Evolutionary conservation across 2,888 invertebrate genomes (phyloP).

Genomic region (Drosophila histrio): DNA sequence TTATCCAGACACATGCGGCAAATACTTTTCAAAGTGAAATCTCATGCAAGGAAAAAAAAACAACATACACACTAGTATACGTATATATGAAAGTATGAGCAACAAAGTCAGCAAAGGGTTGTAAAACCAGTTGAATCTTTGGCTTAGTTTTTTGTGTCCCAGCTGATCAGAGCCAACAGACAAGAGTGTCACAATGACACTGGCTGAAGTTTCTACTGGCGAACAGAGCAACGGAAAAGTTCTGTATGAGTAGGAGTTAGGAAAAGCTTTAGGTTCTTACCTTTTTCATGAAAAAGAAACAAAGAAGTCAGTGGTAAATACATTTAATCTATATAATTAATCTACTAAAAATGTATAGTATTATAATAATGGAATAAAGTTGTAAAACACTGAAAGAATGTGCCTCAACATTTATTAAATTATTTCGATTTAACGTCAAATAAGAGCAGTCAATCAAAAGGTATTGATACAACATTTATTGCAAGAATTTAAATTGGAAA

Average conservation of each 20-base stretch:
- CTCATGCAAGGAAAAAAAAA: conserved; percentile 51
- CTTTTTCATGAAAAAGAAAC: no score
- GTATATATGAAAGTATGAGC: not conserved
- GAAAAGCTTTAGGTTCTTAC: not conserved
- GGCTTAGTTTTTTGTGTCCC: conserved; percentile 37
- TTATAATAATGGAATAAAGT: no score
- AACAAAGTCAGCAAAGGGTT: conserved; percentile 58
- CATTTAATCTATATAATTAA: no score
- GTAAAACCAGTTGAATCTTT: conserved; percentile 69
- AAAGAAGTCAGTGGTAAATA: no score
- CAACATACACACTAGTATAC: not conserved
- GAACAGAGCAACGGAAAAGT: not conserved
- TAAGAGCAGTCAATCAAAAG: no score
- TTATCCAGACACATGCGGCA: conserved; percentile 78
- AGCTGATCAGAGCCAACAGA: conserved; percentile 54
- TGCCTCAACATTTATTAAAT: no score
- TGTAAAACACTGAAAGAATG: no score
- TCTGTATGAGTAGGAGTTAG: not conserved
- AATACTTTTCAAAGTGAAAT: conserved; percentile 81
- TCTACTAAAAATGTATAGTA: no score
- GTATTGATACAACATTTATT: no score
- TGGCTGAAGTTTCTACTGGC: not conserved
- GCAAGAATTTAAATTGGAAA: no score
- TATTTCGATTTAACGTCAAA: no score
- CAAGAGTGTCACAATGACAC: conserved; percentile 33